Evolutionary conservation across 1,140 invertebrate genomes (phyloP).

Genomic region (Ooceraea biroi): DNA sequence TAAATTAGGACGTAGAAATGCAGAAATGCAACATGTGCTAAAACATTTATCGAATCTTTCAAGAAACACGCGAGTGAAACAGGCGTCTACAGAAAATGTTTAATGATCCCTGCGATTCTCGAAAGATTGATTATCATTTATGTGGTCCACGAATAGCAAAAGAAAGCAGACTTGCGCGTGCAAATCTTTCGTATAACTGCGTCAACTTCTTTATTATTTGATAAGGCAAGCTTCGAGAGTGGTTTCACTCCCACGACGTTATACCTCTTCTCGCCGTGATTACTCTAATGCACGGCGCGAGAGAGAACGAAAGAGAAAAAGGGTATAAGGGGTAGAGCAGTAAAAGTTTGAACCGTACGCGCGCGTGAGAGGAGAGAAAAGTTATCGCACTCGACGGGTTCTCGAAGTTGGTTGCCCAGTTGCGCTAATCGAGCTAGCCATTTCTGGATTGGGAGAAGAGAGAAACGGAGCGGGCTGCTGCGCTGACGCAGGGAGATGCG

Average conservation of each 20-base stretch:
- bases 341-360: slow-evolving; percentile 49
- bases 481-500: slow-evolving; percentile 49
- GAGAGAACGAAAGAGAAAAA: neutral
- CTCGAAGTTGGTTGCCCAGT: slow-evolving; percentile 63
- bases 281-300: slow-evolving; percentile 33
- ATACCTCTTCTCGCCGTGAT: slow-evolving; percentile 33
- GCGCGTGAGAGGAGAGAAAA: slow-evolving; percentile 24
- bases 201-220: slow-evolving; percentile 26
- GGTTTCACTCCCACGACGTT: neutral
- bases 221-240: slow-evolving; percentile 22
- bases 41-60: neutral
- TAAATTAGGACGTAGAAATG: slow-evolving; percentile 1
- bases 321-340: neutral
- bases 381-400: slow-evolving; percentile 64
- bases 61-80: neutral
- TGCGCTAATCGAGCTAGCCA: slow-evolving; percentile 69
- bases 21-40: neutral
- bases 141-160: neutral
- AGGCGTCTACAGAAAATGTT: neutral
- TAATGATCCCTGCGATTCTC: neutral
- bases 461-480: neutral
- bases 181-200: neutral
- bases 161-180: neutral
- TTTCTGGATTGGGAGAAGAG: slow-evolving; percentile 57
- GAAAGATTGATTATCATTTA: neutral